Base-by-base conservation (phyloP, 2,888 invertebrate species). In the Aromia moschata region DNA sequence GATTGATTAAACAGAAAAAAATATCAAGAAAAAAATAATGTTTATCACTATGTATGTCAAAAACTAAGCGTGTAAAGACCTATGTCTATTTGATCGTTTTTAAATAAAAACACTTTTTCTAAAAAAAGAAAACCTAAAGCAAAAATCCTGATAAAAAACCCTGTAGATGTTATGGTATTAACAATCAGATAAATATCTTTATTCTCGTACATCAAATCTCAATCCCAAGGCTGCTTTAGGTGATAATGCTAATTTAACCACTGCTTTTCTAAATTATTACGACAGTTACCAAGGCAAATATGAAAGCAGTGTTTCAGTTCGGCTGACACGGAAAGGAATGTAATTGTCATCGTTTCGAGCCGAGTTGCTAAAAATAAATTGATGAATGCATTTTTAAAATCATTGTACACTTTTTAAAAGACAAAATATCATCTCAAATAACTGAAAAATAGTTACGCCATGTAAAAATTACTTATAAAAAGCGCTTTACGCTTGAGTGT, bases 391-490 rank as follows among this genome's bases (percentile, higher is more conserved):
- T 33, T 33, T 33, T 33, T 33, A 11, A 11, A 33, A 7, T 33
- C 2, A 11, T 33, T 33, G 5, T 33, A n/a, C 3, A 25, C 33
- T 33, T 33, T 33, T 3, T 33, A 33, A 33, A 33, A 33, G 5
- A 11, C n/a, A 33, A 33, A 33, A 33, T 33, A 33, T 11, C 33
- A 33, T 10, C n/a, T 33, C 14, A 25, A 43, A 43, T 43, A 43
- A 43, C 18, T 43, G 11, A 41, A 12, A 25, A 43, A 43, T 43
- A 12, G n/a, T 30, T 16, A 12, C n/a, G 1, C 38, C 49, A n/a
- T 15, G 15, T 14, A 38, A 14, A 38, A 38, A 41, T 31, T 31
- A 14, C 16, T 31, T 41, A 41, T 52, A 52, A 52, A 52, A 41
- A 52, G 31, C 14, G n/a, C 11, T 31, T 15, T 52, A 41, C 40